A percentile compares a stretch with the other conserved stretches of the same genome.
Evolutionary conservation across 2,113 vertebrate species (phyloP).

Genomic region (Fulmarus glacialis): DNA sequence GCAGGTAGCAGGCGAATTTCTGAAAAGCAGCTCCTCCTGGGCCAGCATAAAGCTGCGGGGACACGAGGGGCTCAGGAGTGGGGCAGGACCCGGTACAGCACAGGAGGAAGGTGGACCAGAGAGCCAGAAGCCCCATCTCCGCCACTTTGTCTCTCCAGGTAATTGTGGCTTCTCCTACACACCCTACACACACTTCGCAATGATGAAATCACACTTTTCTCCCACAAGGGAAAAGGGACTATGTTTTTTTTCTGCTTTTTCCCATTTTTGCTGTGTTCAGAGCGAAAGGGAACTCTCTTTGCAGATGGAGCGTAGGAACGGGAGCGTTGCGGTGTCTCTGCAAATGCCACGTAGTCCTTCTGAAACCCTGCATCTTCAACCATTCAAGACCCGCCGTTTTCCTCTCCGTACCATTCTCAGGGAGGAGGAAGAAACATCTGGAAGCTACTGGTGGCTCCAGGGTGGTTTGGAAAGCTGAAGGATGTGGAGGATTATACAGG

Average conservation of each 20-base stretch:
- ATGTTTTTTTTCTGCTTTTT: conserved; percentile 8
- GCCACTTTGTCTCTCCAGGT: not conserved
- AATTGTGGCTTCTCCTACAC: conserved; percentile 7
- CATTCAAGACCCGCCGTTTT: not conserved
- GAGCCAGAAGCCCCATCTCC: not conserved
- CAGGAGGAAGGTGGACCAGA: not conserved
- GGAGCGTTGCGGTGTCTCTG: not conserved
- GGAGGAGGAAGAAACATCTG: not conserved
- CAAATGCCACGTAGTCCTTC: not conserved
- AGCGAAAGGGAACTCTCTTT: conserved; percentile 44
- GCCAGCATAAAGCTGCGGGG: not conserved
- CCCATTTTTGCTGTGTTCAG: not conserved
- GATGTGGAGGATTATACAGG: not conserved
- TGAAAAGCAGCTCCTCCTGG: not conserved
- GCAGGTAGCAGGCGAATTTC: not conserved
- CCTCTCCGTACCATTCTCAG: not conserved
- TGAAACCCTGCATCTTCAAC: not conserved
- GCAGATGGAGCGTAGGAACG: conserved; percentile 42
- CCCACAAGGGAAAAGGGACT: conserved; percentile 6
- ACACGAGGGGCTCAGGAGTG: not conserved
- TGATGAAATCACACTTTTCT: conserved; percentile 50
- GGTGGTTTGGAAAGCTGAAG: not conserved
- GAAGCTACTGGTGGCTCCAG: not conserved
- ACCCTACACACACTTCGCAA: not conserved
- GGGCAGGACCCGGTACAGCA: not conserved